phyloP scores from a whole-genome alignment of 2,888 invertebrate species.

The Dione vanillae region DNA sequence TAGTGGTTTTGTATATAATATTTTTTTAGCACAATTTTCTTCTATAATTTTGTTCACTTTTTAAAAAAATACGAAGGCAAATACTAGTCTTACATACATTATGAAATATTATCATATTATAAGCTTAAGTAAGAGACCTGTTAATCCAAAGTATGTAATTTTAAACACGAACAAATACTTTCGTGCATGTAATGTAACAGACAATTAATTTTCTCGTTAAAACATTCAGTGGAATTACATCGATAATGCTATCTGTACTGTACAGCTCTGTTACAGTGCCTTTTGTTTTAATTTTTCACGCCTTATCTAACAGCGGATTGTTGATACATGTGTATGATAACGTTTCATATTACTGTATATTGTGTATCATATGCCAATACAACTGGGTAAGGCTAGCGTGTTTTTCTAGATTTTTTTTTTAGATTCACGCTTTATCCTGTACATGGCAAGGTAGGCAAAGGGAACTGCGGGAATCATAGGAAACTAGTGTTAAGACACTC shows the following conservation, averaged over 20 bases:
- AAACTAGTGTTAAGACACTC: too few relatives aligned
- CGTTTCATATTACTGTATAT: slow-evolving; percentile 17
- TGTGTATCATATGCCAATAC: slow-evolving; percentile 14
- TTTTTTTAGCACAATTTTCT: too few relatives aligned
- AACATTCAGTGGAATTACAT: slow-evolving; percentile 35
- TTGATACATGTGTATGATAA: slow-evolving; percentile 35
- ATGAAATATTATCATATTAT: background rate
- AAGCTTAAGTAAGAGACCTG: background rate
- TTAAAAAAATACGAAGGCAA: background rate
- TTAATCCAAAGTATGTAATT: background rate
- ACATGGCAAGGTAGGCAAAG: too few relatives aligned
- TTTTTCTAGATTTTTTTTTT: background rate
- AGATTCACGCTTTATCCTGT: background rate
- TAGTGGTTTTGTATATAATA: too few relatives aligned
- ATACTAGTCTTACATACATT: background rate
- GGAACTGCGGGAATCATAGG: too few relatives aligned
- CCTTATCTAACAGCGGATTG: slow-evolving; percentile 36
- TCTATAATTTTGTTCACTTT: background rate
- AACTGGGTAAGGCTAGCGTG: background rate
- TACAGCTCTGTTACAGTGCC: slow-evolving; percentile 33
- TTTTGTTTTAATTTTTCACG: slow-evolving; percentile 39
- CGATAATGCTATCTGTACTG: slow-evolving; percentile 45
- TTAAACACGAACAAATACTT: background rate
- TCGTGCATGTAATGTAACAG: slow-evolving; percentile 2
- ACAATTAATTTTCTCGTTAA: slow-evolving; percentile 6